These are phyloP conservation scores for Cyprinodon diabolis DNA, from an alignment of 2,797 vertebrate genomes.

Conservation along the genomic window DNA sequence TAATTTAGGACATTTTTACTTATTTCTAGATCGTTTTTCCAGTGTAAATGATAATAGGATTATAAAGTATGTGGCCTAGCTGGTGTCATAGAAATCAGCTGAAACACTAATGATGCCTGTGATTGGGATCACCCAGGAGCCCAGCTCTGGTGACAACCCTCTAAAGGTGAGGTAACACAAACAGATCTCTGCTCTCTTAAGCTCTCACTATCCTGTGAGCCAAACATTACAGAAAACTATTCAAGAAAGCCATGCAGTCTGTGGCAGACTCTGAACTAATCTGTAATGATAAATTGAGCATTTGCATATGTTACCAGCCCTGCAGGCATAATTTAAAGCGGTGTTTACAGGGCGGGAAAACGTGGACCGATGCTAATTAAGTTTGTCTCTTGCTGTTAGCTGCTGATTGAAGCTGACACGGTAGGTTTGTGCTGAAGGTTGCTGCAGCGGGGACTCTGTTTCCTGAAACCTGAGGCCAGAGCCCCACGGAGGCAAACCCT, in stretches of 20 bases:
- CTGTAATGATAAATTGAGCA: slow-evolving; percentile 27
- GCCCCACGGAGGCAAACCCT: slow-evolving; percentile 53
- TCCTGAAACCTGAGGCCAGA: slow-evolving; percentile 77
- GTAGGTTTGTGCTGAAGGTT: slow-evolving; percentile 73
- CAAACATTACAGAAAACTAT: slow-evolving; percentile 60
- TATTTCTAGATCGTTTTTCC: too few relatives aligned
- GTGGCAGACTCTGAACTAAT: slow-evolving; percentile 36
- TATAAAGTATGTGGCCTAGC: slow-evolving; percentile 46
- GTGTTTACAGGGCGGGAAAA: slow-evolving; percentile 22
- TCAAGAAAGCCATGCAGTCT: slow-evolving; percentile 49
- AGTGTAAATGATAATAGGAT: not conserved
- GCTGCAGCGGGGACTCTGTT: slow-evolving; percentile 71
- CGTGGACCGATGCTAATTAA: slow-evolving; percentile 66
- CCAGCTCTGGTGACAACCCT: slow-evolving; percentile 65
- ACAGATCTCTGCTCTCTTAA: slow-evolving; percentile 64
- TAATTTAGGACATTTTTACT: too few relatives aligned
- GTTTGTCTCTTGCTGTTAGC: slow-evolving; percentile 65
- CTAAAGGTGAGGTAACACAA: slow-evolving; percentile 48
- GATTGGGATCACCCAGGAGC: slow-evolving; percentile 49
- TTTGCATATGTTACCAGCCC: slow-evolving; percentile 34
- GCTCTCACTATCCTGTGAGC: slow-evolving; percentile 70
- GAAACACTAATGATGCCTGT: slow-evolving; percentile 69
- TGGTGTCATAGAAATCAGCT: slow-evolving; percentile 56
- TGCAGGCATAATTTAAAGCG: slow-evolving; percentile 23
- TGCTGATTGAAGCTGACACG: slow-evolving; percentile 60